phyloP scores from a whole-genome alignment of 2,888 invertebrate genomes.

The Ametastegia equiseti region DNA sequence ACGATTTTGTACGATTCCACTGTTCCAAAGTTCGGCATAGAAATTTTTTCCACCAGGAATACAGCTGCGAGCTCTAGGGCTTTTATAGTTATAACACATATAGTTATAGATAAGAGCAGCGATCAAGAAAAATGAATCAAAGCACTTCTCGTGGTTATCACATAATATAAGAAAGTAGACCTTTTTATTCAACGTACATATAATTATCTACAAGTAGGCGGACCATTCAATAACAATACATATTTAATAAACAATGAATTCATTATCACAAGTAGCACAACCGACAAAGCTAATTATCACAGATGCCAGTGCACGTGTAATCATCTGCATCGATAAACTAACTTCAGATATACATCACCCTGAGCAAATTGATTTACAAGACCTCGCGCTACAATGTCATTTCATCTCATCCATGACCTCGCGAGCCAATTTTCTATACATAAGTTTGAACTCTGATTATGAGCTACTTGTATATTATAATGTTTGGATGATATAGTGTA shows the following conservation, averaged over 20 bases:
- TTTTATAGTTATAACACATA: too few species aligned
- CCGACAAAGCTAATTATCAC: neutral
- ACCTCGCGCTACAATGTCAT: conserved; percentile 24
- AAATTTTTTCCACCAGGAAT: too few species aligned
- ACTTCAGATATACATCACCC: neutral
- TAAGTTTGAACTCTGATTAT: neutral
- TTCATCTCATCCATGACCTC: conserved; percentile 16
- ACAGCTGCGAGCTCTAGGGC: too few species aligned
- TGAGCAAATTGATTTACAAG: conserved; percentile 18
- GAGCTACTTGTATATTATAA: neutral
- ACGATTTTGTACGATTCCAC: too few species aligned
- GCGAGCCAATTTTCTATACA: neutral
- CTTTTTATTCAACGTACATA: neutral
- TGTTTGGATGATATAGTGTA: neutral
- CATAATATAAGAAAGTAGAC: neutral
- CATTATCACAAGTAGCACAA: neutral
- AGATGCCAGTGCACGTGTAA: neutral
- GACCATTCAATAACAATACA: neutral
- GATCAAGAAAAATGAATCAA: neutral
- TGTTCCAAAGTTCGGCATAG: too few species aligned
- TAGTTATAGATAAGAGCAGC: neutral
- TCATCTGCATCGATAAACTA: neutral
- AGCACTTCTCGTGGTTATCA: neutral
- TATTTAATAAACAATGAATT: neutral
- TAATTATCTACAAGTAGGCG: neutral